Evolutionary conservation across 2,888 invertebrate genomes (phyloP).

Genomic region (Parasteatoda lunata): DNA sequence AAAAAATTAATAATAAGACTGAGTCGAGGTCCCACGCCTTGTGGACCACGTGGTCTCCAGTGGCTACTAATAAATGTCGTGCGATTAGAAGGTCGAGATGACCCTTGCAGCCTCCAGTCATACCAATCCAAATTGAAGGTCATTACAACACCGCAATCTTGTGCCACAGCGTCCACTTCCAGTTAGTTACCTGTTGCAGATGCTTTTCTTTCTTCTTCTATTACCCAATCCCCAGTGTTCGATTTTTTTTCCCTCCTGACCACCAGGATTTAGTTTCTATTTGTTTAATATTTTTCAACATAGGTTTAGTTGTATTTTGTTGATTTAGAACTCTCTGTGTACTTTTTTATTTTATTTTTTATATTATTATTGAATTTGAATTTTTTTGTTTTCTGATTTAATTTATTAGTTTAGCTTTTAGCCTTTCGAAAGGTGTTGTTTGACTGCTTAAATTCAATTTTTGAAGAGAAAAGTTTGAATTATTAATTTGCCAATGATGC

Average conservation of each 20-base stretch:
- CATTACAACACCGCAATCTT: conserved; percentile 26
- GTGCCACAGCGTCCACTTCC: background rate
- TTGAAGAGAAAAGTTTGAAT: no score
- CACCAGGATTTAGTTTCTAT: no score
- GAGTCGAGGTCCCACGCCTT: conserved; percentile 57
- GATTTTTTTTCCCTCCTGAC: background rate
- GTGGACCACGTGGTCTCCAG: conserved; percentile 55
- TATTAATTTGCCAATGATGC: no score
- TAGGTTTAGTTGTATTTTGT: no score
- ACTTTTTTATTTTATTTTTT: no score
- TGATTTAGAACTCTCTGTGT: no score
- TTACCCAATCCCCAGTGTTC: background rate
- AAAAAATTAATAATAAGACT: conserved; percentile 18
- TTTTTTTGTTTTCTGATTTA: no score
- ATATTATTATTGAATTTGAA: no score
- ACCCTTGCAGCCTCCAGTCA: conserved; percentile 48
- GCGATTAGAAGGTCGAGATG: conserved; percentile 66
- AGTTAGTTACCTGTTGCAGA: background rate
- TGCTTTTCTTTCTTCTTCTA: conserved; percentile 1
- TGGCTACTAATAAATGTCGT: conserved; percentile 36
- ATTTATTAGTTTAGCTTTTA: no score
- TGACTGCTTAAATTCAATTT: no score
- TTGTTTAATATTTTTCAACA: no score
- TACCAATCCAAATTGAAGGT: conserved; percentile 32
- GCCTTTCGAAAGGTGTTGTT: no score